Conservation (phyloP, 2,113 vertebrate species). For the Eulemur macaco region DNA sequence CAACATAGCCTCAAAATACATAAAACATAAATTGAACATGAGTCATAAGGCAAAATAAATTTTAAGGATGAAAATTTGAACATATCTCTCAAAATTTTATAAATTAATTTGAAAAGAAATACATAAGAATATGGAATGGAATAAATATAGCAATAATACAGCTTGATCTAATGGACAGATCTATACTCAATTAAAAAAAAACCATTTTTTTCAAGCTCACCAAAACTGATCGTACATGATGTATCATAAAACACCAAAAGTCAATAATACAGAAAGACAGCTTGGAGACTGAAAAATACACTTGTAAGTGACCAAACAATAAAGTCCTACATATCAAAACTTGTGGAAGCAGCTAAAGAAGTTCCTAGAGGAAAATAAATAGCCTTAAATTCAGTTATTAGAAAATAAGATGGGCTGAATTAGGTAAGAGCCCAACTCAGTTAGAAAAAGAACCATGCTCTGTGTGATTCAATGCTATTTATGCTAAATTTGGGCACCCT, state of each 20-base stretch:
- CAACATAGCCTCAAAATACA: background rate
- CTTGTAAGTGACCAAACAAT: background rate
- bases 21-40: slow-evolving; percentile 9
- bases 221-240: background rate
- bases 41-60: background rate
- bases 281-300: background rate
- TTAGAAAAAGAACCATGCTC: background rate
- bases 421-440: background rate
- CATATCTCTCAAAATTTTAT: slow-evolving; percentile 27
- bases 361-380: background rate
- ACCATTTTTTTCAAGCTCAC: background rate
- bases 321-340: background rate
- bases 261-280: background rate
- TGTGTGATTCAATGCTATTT: background rate
- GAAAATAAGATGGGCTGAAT: background rate
- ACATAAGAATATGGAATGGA: background rate
- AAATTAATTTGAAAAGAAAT: slow-evolving; percentile 1
- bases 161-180: background rate
- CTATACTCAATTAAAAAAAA: background rate
- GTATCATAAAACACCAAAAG: background rate
- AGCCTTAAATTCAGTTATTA: background rate
- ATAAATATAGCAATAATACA: background rate
- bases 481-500: background rate
- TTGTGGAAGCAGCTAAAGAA: background rate
- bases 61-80: background rate